Evolutionary conservation across 2,113 vertebrate genomes (phyloP), one percentile per base, ranked within the genome.

Genomic region (Coryphaenoides rupestris): DNA sequence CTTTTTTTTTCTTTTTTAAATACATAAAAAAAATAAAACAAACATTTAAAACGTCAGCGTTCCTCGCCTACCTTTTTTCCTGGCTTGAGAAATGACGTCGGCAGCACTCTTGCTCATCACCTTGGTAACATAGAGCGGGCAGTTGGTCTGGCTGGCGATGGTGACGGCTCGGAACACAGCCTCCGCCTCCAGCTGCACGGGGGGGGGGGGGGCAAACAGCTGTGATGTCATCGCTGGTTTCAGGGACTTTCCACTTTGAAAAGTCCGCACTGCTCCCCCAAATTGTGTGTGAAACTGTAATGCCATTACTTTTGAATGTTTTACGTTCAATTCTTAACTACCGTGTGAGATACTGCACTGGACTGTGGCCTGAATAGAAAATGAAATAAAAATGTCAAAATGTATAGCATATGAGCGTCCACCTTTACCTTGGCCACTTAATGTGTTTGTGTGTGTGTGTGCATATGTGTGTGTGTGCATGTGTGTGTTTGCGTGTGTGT

Each of bases 31-130:
- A 55, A n/a, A n/a, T n/a, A n/a, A n/a, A n/a, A n/a, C n/a, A n/a
- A n/a, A n/a, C n/a, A n/a, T n/a, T n/a, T 19, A 10, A 56, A 13
- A 6, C 55, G 5, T 1, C 33, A 56, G 68, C 26, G 22, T 16
- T 19, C 17, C 14, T 4, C 0, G 55, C 14, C 22, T 74, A 98
- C 96, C 96, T 90, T 94, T 99, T 81, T 98, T 99, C 73, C 95
- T 91, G 79, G 96, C 96, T 91, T 96, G 95, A 0, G 96, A 97
- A 84, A 99, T 98, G 90, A 99, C 93, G 81, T 99, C 96, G 23
- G 95, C 96, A 0, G 96, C 96, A 0, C 95, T 98, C 89, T 94
- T 98, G 90, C 96, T 99, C 96, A 99, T 99, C 85, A 99, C 95
- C 72, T 96, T 94, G 21, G 96, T 98, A 76, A 99, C 86, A 0